These are phyloP conservation scores for Petrocephalus schoutedeni DNA, from an alignment of 2,797 vertebrate genomes.

Conservation along the genomic window DNA sequence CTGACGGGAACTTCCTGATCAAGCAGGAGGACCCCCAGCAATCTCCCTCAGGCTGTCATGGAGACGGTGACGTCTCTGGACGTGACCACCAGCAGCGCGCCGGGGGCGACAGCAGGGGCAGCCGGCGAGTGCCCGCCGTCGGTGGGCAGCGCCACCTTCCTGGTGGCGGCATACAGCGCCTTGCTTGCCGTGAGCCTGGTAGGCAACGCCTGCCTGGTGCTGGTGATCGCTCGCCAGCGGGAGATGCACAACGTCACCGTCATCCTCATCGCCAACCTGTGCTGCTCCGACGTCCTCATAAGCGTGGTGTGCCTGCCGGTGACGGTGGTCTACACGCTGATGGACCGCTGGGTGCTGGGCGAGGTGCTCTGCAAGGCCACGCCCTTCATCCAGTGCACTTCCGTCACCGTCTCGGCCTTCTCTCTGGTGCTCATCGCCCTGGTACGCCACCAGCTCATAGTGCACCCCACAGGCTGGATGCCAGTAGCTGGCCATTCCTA, in stretches of 20 bases:
- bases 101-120: constrained; percentile 37
- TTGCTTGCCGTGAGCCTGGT: constrained; percentile 67
- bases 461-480: constrained; percentile 71
- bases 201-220: constrained; percentile 68
- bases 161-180: constrained; percentile 67
- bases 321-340: constrained; percentile 71
- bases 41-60: background rate
- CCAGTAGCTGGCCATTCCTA: constrained; percentile 66
- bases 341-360: constrained; percentile 74
- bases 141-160: constrained; percentile 61
- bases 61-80: constrained; percentile 36
- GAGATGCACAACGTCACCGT: constrained; percentile 72
- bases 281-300: constrained; percentile 72
- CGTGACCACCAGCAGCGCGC: constrained; percentile 49
- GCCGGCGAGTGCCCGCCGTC: constrained; percentile 61
- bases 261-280: constrained; percentile 73
- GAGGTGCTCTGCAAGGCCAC: constrained; percentile 70
- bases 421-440: constrained; percentile 70
- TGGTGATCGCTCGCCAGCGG: constrained; percentile 65
- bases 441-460: constrained; percentile 72
- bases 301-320: constrained; percentile 69
- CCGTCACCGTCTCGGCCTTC: constrained; percentile 68
- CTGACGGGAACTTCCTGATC: background rate
- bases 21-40: background rate
- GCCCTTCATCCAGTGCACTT: constrained; percentile 69